A percentile compares a stretch with the other conserved stretches of the same genome.
Conservation (phyloP, 2,113 vertebrate genomes). For the Panthera uncia region DNA sequence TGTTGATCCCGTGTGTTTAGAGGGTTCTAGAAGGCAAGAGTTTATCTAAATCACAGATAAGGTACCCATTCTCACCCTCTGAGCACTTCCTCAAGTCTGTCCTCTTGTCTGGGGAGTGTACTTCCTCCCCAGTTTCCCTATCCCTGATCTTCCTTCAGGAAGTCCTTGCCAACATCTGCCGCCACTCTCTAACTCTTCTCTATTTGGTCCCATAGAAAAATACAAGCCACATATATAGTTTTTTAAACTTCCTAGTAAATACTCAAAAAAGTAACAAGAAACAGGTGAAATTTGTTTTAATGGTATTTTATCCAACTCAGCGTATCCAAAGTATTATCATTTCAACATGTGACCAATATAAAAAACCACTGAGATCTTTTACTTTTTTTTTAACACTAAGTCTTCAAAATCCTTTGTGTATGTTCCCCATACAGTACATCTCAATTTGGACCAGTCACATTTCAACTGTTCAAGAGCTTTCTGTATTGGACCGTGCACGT, state of each 20-base stretch:
- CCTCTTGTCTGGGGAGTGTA: background rate
- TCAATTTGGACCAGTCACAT: background rate
- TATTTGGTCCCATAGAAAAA: slow-evolving; percentile 1
- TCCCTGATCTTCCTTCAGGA: background rate
- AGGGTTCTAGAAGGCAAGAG: background rate
- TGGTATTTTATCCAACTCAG: background rate
- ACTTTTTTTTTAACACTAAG: slow-evolving; percentile 11
- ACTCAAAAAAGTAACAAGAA: slow-evolving; percentile 5
- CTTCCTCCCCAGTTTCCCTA: background rate
- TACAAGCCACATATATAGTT: background rate
- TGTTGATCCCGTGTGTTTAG: background rate
- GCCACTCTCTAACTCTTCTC: slow-evolving; percentile 1
- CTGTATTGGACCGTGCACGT: background rate
- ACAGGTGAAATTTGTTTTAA: slow-evolving; percentile 24
- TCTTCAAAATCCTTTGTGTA: background rate
- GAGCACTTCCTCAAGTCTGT: background rate
- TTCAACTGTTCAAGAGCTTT: background rate
- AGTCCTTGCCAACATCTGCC: background rate
- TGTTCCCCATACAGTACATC: background rate
- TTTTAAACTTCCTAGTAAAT: background rate
- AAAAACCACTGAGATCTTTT: background rate
- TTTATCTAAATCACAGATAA: background rate
- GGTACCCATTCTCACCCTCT: background rate
- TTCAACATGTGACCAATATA: slow-evolving; percentile 2
- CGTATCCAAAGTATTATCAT: background rate